Percentiles rank a stretch among this genome's conserved stretches.
phyloP scores from a whole-genome alignment of 1,140 invertebrate species.

The Neodiprion pinetum region DNA sequence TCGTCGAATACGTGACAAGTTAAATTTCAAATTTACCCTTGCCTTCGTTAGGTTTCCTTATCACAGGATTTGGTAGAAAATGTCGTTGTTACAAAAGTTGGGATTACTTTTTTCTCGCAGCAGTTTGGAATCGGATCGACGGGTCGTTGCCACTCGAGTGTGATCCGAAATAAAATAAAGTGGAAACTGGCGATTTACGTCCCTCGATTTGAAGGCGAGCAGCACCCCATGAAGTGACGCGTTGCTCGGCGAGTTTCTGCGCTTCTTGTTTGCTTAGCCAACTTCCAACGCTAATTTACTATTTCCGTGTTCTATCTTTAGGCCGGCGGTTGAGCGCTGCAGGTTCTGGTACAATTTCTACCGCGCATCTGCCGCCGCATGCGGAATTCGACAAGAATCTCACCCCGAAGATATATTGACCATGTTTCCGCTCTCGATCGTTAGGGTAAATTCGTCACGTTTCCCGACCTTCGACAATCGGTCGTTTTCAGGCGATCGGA shows the following conservation, averaged over 20 bases:
- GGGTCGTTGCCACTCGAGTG: not conserved
- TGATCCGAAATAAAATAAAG: not conserved
- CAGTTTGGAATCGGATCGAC: not conserved
- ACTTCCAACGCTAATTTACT: constrained; percentile 5
- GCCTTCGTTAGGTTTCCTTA: no score
- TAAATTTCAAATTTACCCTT: no score
- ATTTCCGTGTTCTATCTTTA: constrained; percentile 5
- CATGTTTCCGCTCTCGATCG: no score
- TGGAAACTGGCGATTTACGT: not conserved
- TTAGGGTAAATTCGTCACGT: no score
- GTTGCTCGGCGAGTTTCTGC: not conserved
- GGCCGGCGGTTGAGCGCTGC: not conserved
- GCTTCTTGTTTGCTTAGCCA: not conserved
- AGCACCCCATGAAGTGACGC: no score
- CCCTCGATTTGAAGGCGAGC: no score
- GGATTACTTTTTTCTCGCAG: not conserved
- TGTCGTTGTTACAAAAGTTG: no score
- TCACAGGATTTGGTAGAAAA: no score
- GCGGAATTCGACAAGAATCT: not conserved
- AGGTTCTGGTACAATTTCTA: not conserved
- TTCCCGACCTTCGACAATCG: no score
- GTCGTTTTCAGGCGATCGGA: no score
- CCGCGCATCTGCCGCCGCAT: no score
- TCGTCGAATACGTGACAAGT: no score
- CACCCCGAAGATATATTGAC: not conserved